A percentile compares a stretch with the other conserved stretches of the same genome.
These are phyloP conservation scores for Troilus luridus DNA, from an alignment of 2,888 invertebrate genomes.

Conservation along the genomic window DNA sequence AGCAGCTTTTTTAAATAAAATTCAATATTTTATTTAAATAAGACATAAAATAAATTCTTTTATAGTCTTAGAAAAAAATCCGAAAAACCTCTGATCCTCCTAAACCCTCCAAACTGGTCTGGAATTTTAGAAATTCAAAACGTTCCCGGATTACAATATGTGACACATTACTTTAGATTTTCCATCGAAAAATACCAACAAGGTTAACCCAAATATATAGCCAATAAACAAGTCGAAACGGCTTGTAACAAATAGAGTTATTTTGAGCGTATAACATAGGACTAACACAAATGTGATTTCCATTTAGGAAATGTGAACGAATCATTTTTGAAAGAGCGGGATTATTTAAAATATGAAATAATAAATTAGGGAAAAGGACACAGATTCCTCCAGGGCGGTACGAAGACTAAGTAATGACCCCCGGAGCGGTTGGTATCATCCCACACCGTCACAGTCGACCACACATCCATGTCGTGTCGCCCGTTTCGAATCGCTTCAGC, in stretches of 20 bases:
- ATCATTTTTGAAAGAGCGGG: constrained; percentile 35
- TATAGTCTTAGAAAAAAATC: background rate
- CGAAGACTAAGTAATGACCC: constrained; percentile 19
- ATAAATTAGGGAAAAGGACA: constrained; percentile 8
- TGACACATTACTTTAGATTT: constrained; percentile 14
- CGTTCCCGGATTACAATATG: background rate
- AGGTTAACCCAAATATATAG: constrained; percentile 26
- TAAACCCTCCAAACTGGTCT: background rate
- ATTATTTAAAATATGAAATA: constrained; percentile 27
- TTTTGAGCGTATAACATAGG: constrained; percentile 19
- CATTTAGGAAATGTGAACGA: constrained; percentile 39
- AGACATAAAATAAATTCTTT: background rate
- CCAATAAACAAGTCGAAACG: constrained; percentile 30
- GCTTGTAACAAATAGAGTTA: constrained; percentile 23
- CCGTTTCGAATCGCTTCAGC: constrained; percentile 20
- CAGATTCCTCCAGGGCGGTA: background rate
- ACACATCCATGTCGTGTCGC: constrained; percentile 34
- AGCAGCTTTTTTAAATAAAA: background rate
- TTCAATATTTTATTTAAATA: background rate
- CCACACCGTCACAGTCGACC: constrained; percentile 9
- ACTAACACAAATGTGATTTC: constrained; percentile 19
- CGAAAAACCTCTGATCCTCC: background rate
- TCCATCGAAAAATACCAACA: constrained; percentile 34
- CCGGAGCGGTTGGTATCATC: background rate
- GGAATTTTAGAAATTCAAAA: constrained; percentile 5